Evolutionary conservation across 2,797 vertebrate genomes (phyloP).

Genomic region (Halcyon smyrnensis): DNA sequence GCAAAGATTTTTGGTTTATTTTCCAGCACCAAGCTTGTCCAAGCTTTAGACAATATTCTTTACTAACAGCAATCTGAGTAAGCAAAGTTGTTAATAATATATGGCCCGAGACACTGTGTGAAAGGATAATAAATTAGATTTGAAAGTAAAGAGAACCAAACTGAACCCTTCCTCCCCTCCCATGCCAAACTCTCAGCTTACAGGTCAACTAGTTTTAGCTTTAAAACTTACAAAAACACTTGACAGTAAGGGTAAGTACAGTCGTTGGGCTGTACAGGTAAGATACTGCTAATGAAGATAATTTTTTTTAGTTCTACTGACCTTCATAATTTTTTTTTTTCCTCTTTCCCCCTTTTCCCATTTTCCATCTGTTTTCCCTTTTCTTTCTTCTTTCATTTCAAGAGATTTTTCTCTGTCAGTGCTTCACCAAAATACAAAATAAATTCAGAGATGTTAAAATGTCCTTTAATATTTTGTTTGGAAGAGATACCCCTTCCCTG

Average conservation of each 20-base stretch:
- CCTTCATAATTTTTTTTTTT: neutral
- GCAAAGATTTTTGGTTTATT: neutral
- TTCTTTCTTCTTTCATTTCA: neutral
- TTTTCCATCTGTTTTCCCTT: neutral
- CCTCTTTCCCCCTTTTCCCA: neutral
- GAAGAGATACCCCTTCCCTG: neutral
- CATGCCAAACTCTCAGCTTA: neutral
- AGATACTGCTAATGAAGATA: neutral
- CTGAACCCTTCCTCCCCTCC: neutral
- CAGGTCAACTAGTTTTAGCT: constrained; percentile 10
- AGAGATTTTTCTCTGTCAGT: neutral
- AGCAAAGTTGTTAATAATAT: constrained; percentile 3
- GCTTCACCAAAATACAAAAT: neutral
- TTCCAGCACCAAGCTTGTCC: neutral
- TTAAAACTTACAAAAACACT: neutral
- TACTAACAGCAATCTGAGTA: constrained; percentile 38
- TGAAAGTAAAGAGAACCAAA: neutral
- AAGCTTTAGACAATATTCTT: constrained; percentile 7
- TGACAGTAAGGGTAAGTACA: neutral
- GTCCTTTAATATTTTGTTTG: neutral
- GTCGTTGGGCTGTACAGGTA: neutral
- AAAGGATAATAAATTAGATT: neutral
- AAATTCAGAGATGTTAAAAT: neutral
- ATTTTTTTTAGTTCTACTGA: neutral
- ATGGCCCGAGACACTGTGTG: neutral